Evolutionary conservation across 2,797 vertebrate genomes (phyloP).

Genomic region (Eulemur mongoz): DNA sequence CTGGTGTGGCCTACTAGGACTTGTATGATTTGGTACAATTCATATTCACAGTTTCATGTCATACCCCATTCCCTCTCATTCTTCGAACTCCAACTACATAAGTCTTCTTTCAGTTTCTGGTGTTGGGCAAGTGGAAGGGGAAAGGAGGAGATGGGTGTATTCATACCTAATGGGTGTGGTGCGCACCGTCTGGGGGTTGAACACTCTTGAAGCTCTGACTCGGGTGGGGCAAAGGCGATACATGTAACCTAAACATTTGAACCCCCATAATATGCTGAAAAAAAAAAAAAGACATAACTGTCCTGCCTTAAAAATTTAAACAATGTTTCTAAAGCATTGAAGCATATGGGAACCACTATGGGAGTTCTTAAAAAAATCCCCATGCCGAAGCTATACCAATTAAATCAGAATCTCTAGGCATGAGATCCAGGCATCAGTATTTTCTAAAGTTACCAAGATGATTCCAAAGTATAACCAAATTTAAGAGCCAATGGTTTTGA

Average conservation of each 20-base stretch:
- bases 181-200: too few species aligned
- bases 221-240: too few species aligned
- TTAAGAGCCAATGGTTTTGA: not conserved
- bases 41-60: not conserved
- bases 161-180: too few species aligned
- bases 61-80: not conserved
- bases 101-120: not conserved
- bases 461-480: conserved; percentile 8
- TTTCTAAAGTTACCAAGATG: not conserved
- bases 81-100: not conserved
- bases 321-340: not conserved
- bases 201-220: too few species aligned
- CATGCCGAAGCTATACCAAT: not conserved
- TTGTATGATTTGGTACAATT: not conserved
- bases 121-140: not conserved
- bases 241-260: too few species aligned
- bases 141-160: too few species aligned
- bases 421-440: not conserved
- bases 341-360: not conserved
- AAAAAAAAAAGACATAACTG: not conserved
- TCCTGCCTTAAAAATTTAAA: not conserved
- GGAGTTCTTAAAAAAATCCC: not conserved
- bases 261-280: too few species aligned
- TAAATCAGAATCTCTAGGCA: not conserved
- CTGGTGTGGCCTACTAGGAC: not conserved